These are phyloP conservation scores for Solea senegalensis DNA, from an alignment of 2,113 vertebrate genomes.

Conservation along the genomic window DNA sequence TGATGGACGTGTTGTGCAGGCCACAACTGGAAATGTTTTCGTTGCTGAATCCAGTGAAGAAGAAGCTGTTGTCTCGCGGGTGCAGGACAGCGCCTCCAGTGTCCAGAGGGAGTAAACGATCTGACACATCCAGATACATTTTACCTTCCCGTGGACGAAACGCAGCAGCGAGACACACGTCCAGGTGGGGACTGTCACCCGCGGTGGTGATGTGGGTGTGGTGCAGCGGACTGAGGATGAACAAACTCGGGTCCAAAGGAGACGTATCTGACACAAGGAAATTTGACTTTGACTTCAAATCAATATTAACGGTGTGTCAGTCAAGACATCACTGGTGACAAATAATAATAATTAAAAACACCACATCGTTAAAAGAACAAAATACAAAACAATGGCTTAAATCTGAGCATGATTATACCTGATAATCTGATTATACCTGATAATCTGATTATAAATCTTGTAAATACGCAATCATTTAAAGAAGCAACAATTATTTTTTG, in stretches of 20 bases:
- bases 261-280: rapidly evolving
- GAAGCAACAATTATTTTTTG: too few relatives aligned
- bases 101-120: rapidly evolving
- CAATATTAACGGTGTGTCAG: too few relatives aligned
- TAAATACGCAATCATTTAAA: too few relatives aligned
- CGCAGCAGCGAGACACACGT: slow-evolving; percentile 62
- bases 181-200: background rate
- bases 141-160: background rate
- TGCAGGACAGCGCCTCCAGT: background rate
- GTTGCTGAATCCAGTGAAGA: slow-evolving; percentile 42
- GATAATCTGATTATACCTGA: too few relatives aligned
- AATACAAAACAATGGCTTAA: too few relatives aligned
- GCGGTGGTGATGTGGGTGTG: too few relatives aligned
- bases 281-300: too few relatives aligned
- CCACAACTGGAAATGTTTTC: slow-evolving; percentile 1
- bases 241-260: rapidly evolving
- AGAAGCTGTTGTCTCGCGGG: rapidly evolving
- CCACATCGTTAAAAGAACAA: too few relatives aligned
- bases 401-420: too few relatives aligned
- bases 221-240: slow-evolving; percentile 17
- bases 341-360: too few relatives aligned
- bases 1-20: rapidly evolving
- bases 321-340: too few relatives aligned
- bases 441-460: too few relatives aligned
- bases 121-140: background rate